Base-by-base conservation (phyloP, 2,888 invertebrate species). In the Agonum fuliginosum region DNA sequence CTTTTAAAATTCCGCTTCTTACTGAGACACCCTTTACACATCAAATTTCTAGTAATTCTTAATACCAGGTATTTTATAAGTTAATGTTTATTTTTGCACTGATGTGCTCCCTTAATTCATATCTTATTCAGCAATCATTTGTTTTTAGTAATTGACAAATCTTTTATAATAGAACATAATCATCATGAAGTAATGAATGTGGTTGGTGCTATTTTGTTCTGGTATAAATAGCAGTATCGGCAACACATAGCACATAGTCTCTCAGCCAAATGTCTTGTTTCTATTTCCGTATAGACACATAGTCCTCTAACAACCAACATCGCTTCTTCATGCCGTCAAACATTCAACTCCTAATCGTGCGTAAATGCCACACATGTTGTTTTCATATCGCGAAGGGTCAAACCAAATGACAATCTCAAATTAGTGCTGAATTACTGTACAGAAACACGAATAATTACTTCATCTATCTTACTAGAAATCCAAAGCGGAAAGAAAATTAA, bases 311-410 rank as follows among this genome's bases (percentile, higher is more conserved):
- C n/a, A n/a, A n/a, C 30, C 3, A 14, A 46, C 46, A 46, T 46
- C 17, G 17, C 12, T 46, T 17, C 46, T 3, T 46, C 46, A 12
- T 17, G 3, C 17, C 46, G 17, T 19, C 46, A 1, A n/a, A 46
- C 46, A 12, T 46, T 12, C 12, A 41, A 4, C 46, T 43, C 2
- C 2, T 17, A 46, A 46, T 46, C 46, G 46, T 6, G 17, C 46
- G 46, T 46, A 46, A 46, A 46, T 46, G 17, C 46, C 46, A 46
- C 46, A 46, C 8, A 3, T 30, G 30, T 30, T 30, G 30, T 46
- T 10, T 3, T 12, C 2, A 12, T 12, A 17, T 46, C 17, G n/a
- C 10, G 10, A 4, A 46, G 6, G 6, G 6, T 30, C 8, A 30
- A 46, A 46, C 3, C 10, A 17, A 6, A 14, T 12, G 17, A 3